These are phyloP conservation scores for Drosophila ficusphila DNA, from an alignment of 1,140 invertebrate species.

Conservation along the genomic window DNA sequence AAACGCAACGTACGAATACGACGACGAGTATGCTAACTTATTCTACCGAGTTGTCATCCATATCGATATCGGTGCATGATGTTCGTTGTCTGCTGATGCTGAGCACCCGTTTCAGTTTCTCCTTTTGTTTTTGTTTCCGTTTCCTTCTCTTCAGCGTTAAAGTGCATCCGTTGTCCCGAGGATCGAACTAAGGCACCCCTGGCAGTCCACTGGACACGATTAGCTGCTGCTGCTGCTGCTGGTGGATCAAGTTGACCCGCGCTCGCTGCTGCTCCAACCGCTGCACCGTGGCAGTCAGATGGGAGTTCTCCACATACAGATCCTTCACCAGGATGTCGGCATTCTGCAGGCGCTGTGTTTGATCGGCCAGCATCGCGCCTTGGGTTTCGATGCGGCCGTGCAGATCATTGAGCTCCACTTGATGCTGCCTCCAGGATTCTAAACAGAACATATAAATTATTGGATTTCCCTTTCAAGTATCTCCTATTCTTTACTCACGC, in stretches of 20 bases:
- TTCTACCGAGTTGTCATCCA: slow-evolving; percentile 43
- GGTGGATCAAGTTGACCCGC: slow-evolving; percentile 76
- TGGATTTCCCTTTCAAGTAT: neutral
- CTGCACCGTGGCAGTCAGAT: slow-evolving; percentile 88
- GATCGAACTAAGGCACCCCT: slow-evolving; percentile 76
- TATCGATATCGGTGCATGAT: slow-evolving; percentile 43
- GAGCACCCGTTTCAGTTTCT: slow-evolving; percentile 32
- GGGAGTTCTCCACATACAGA: slow-evolving; percentile 92
- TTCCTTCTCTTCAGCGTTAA: neutral
- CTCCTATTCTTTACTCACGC: slow-evolving; percentile 85
- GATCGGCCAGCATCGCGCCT: slow-evolving; percentile 87
- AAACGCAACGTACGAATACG: slow-evolving; percentile 26
- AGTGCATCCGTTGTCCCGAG: neutral
- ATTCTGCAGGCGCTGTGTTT: slow-evolving; percentile 88
- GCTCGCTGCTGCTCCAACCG: slow-evolving; percentile 86
- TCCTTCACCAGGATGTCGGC: slow-evolving; percentile 91
- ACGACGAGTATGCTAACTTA: slow-evolving; percentile 27
- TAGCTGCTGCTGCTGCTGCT: slow-evolving; percentile 71
- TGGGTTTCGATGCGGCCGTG: slow-evolving; percentile 86
- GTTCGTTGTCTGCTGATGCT: slow-evolving; percentile 57
- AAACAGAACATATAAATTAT: neutral
- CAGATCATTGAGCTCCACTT: slow-evolving; percentile 86
- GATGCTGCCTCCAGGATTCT: slow-evolving; percentile 88
- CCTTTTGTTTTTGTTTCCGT: slow-evolving; percentile 25
- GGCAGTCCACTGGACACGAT: slow-evolving; percentile 55